Percentiles rank a stretch among this genome's conserved stretches.
These are phyloP conservation scores for Caenorhabditis imperialis DNA, from an alignment of 2,888 invertebrate species.

Conservation along the genomic window DNA sequence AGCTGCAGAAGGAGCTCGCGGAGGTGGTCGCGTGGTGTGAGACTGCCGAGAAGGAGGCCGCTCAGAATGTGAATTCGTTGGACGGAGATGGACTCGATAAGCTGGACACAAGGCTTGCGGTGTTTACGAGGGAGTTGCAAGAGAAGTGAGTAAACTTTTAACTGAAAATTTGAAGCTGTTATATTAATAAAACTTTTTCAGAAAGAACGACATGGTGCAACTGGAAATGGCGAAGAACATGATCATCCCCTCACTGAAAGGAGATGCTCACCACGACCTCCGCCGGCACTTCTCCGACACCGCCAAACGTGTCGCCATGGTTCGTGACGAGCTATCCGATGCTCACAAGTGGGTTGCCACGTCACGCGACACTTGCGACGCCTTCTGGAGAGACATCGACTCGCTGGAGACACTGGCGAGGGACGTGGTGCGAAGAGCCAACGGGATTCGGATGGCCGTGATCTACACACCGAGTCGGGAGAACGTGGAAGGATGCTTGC, in stretches of 20 bases:
- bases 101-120: conserved; percentile 17
- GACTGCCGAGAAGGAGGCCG: conserved; percentile 39
- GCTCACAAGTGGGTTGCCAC: conserved; percentile 43
- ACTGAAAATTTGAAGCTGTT: not conserved
- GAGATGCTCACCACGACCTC: conserved; percentile 70
- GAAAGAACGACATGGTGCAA: conserved; percentile 50
- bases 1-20: conserved; percentile 39
- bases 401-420: conserved; percentile 75
- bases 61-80: conserved; percentile 47
- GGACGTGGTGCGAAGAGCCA: conserved; percentile 64
- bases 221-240: conserved; percentile 73
- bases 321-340: conserved; percentile 53
- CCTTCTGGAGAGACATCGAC: conserved; percentile 75
- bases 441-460: conserved; percentile 75
- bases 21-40: conserved; percentile 57
- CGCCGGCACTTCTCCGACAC: conserved; percentile 69
- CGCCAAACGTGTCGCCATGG: conserved; percentile 70
- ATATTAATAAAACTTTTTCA: conserved; percentile 10
- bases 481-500: conserved; percentile 24
- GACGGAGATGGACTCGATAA: conserved; percentile 54
- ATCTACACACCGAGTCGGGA: conserved; percentile 75
- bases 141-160: conserved; percentile 35
- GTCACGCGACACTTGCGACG: conserved; percentile 51
- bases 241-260: conserved; percentile 67
- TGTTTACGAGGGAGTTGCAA: conserved; percentile 18